These are phyloP conservation scores for Cardinalis cardinalis DNA, from an alignment of 2,113 vertebrate genomes.

Conservation along the genomic window DNA sequence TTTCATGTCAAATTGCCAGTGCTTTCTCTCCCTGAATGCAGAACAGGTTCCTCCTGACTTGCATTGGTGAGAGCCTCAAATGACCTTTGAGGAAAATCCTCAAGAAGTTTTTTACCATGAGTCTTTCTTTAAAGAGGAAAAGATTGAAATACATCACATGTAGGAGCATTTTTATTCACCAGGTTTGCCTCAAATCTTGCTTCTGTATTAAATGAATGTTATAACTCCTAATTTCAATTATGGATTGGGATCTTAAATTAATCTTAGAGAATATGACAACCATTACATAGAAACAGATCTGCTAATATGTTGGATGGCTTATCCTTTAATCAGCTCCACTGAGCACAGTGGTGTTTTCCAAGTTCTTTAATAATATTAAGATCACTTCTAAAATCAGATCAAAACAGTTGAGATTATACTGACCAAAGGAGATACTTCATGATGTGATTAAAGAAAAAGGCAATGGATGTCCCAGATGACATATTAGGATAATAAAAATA, in stretches of 20 bases:
- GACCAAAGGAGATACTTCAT: background rate
- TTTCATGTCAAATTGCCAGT: background rate
- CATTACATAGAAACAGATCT: background rate
- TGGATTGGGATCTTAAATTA: background rate
- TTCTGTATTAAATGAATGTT: background rate
- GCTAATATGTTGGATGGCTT: background rate
- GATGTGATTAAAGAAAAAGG: background rate
- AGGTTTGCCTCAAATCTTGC: background rate
- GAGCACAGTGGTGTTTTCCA: background rate
- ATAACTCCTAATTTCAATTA: background rate
- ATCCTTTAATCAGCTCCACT: background rate
- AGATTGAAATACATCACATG: background rate
- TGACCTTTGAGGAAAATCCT: rapidly evolving
- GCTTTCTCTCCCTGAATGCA: background rate
- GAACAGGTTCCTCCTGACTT: background rate
- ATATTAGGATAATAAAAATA: background rate
- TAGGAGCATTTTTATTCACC: background rate
- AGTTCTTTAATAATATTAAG: background rate
- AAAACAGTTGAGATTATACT: background rate
- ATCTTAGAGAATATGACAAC: background rate
- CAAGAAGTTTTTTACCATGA: background rate
- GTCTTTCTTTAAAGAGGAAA: background rate
- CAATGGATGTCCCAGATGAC: background rate
- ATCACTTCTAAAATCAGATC: background rate
- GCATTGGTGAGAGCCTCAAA: background rate